Base-by-base conservation (phyloP, 2,113 vertebrate genomes). In the Oryzias melastigma region DNA sequence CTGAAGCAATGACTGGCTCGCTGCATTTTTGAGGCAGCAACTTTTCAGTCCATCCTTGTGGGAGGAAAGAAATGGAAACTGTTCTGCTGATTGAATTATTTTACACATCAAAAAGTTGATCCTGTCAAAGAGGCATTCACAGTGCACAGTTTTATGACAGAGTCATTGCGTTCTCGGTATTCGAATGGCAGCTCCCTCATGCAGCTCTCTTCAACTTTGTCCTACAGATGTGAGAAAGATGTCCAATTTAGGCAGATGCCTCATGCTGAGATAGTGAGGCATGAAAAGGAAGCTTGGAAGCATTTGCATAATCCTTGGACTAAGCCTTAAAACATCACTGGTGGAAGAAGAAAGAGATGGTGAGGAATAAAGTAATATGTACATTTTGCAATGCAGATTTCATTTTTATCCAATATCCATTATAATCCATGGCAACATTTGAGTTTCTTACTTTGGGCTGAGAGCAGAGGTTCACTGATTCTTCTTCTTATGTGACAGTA, bases 371-470 rank as follows among this genome's bases (percentile, higher is more conserved):
- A 78, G 75, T 77, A 71, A 82, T 66, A 85, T 82, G 78, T 82
- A 82, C 83, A 86, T 85, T 88, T 88, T 84, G 76, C 73, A 80
- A 88, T 62, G 81, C 78, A 73, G 78, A 78, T 67, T 87, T 82
- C 70, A 79, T 80, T 90, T 89, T 84, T 70, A 81, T 87, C 81
- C 71, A 78, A 61, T 70, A 50, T 75, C 66, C 73, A 62, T 72
- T 80, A 64, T 80, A 84, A 67, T 83, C 71, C 81, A 76, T 14
- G 63, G 61, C 65, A 54, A 80, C 52, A 65, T 72, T 65, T 80
- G 80, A 73, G 76, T 77, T 83, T 80, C 62, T 67, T 56, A 75
- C 56, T 78, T 68, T 77, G 54, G 71, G 52, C 19, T 19, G 73
- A 78, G 60, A 29, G 22, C 40, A 52, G 59, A 60, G 71, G 63